phyloP scores from a whole-genome alignment of 2,113 vertebrate species.

The Melanerpes formicivorus region DNA sequence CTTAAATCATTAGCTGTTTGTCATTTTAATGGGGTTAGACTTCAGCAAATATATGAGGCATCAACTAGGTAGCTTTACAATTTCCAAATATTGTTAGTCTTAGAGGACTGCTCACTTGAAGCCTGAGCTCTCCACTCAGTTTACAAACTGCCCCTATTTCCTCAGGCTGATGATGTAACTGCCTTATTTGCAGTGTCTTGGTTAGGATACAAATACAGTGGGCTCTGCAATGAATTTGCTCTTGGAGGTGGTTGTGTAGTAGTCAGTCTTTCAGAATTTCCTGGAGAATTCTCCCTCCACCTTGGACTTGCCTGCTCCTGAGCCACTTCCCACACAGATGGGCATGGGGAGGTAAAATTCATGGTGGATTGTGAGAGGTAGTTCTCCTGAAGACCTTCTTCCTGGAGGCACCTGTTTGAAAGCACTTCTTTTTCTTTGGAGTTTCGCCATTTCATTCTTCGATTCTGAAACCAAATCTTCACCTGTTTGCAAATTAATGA shows the following conservation, averaged over 20 bases:
- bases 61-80: slow-evolving; percentile 68
- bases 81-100: slow-evolving; percentile 62
- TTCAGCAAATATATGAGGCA: slow-evolving; percentile 62
- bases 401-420: slow-evolving; percentile 75
- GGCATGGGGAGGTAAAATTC: slow-evolving; percentile 57
- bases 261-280: slow-evolving; percentile 66
- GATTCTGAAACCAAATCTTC: slow-evolving; percentile 99
- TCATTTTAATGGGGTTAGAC: slow-evolving; percentile 65
- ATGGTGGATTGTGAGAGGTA: slow-evolving; percentile 60
- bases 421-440: slow-evolving; percentile 93
- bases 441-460: slow-evolving; percentile 98
- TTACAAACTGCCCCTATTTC: not conserved
- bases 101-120: slow-evolving; percentile 15
- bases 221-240: slow-evolving; percentile 30
- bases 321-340: slow-evolving; percentile 71
- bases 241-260: slow-evolving; percentile 1
- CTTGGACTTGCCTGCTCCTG: slow-evolving; percentile 61
- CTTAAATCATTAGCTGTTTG: slow-evolving; percentile 64
- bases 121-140: slow-evolving; percentile 5
- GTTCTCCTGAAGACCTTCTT: slow-evolving; percentile 74
- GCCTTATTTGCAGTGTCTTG: slow-evolving; percentile 46
- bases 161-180: slow-evolving; percentile 43
- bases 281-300: slow-evolving; percentile 73
- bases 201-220: slow-evolving; percentile 65
- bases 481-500: slow-evolving; percentile 81